Evolutionary conservation across 2,113 vertebrate species (phyloP).

Genomic region (Tauraco erythrolophus): DNA sequence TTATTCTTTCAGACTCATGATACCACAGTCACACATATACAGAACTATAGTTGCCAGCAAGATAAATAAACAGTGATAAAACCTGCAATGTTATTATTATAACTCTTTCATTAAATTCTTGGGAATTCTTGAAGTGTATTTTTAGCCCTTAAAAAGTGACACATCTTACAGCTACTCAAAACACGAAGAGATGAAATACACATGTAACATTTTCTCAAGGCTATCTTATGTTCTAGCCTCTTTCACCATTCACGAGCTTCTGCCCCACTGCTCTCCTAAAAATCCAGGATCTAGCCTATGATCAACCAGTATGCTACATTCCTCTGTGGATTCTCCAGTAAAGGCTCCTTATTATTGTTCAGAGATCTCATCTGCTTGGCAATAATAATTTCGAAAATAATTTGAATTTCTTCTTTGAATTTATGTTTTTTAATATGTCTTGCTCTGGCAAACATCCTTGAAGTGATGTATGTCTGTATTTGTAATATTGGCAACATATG

Average conservation of each 20-base stretch:
- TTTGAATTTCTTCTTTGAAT: background rate
- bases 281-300: background rate
- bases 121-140: background rate
- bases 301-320: background rate
- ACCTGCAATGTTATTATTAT: background rate
- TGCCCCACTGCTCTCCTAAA: background rate
- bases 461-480: background rate
- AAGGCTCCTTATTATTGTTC: background rate
- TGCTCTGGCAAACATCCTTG: background rate
- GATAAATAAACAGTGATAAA: conserved; percentile 1
- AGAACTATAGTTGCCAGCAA: background rate
- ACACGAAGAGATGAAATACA: background rate
- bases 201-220: background rate
- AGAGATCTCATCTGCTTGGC: background rate
- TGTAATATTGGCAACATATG: background rate
- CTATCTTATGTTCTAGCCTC: background rate
- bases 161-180: background rate
- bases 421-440: background rate
- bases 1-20: background rate
- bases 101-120: background rate
- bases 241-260: background rate
- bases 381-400: background rate
- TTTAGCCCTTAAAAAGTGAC: background rate
- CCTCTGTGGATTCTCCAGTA: background rate
- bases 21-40: background rate